These are phyloP conservation scores for Xestia ashworthii DNA, from an alignment of 2,888 invertebrate genomes.

Conservation along the genomic window DNA sequence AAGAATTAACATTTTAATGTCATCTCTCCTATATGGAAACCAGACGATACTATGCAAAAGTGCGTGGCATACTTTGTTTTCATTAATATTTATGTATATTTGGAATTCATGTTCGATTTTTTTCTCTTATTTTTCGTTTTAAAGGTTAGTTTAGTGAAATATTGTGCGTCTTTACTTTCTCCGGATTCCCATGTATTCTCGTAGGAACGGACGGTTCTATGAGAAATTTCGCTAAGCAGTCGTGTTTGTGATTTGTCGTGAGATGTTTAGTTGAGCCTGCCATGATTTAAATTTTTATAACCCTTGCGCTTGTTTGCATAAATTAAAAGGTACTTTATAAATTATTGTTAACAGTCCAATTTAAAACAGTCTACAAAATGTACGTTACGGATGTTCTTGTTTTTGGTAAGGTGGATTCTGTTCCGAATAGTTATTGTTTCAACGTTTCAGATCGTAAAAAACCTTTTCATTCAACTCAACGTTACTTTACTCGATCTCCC, in stretches of 20 bases:
- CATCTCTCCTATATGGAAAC: constrained; percentile 80
- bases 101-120: constrained; percentile 75
- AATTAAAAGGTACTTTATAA: background rate
- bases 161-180: constrained; percentile 63
- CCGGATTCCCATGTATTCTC: constrained; percentile 48
- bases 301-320: background rate
- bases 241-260: constrained; percentile 36
- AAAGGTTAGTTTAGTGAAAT: constrained; percentile 70
- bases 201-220: constrained; percentile 54
- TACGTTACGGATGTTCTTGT: background rate
- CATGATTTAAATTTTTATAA: constrained; percentile 1
- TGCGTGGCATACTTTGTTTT: constrained; percentile 83
- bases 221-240: constrained; percentile 45
- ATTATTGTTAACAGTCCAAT: background rate
- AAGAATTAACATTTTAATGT: constrained; percentile 85
- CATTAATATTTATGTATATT: constrained; percentile 86
- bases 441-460: no score
- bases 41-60: constrained; percentile 83
- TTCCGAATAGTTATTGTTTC: background rate
- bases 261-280: constrained; percentile 18
- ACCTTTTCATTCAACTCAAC: background rate
- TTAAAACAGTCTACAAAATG: background rate
- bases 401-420: background rate
- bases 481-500: background rate
- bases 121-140: constrained; percentile 69